Percentiles rank a stretch among this genome's conserved stretches.
These are phyloP conservation scores for Gobio gobio DNA, from an alignment of 2,113 vertebrate species.

Conservation along the genomic window DNA sequence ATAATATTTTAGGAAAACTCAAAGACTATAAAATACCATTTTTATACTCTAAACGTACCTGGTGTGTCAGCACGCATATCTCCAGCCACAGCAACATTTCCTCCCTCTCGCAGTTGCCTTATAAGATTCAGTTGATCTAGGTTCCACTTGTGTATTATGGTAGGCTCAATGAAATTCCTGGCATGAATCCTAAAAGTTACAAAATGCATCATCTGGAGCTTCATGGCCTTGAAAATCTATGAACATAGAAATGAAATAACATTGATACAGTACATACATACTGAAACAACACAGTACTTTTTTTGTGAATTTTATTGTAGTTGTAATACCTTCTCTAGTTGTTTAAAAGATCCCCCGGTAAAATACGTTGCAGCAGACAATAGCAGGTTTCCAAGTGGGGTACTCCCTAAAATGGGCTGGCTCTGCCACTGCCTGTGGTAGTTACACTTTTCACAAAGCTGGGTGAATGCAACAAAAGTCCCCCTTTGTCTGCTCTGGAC, in stretches of 20 bases:
- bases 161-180: not conserved
- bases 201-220: not conserved
- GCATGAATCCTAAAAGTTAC: not conserved
- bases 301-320: too few species aligned
- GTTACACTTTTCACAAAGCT: not conserved
- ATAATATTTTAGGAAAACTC: not conserved
- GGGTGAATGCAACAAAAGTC: conserved; percentile 12
- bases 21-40: not conserved
- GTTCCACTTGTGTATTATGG: conserved; percentile 4
- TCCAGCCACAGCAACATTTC: not conserved
- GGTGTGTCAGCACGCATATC: not conserved
- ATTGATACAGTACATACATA: not conserved
- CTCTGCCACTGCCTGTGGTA: conserved; percentile 11
- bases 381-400: not conserved
- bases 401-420: not conserved
- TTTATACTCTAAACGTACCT: not conserved
- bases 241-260: not conserved
- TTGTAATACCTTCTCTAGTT: not conserved
- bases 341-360: not conserved
- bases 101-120: not conserved
- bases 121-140: not conserved
- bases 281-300: not conserved
- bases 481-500: not conserved
- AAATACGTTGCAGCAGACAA: conserved; percentile 1
- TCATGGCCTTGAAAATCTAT: conserved; percentile 26